phyloP scores from a whole-genome alignment of 2,888 invertebrate genomes.

The Cephus nigrinus region DNA sequence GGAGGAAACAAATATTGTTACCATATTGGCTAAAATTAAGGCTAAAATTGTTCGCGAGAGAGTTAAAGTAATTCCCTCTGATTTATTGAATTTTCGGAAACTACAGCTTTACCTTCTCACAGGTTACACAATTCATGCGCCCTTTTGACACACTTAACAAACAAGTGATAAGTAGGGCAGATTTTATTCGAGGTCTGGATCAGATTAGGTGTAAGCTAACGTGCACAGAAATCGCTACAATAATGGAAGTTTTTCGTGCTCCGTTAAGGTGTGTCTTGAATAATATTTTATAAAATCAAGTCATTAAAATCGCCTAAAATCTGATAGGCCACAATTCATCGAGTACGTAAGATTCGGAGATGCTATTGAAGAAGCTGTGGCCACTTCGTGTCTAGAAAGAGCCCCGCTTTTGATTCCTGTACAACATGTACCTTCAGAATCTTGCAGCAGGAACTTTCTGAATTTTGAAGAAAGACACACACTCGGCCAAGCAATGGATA shows the following conservation, averaged over 20 bases:
- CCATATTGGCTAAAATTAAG: constrained; percentile 80
- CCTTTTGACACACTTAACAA: constrained; percentile 76
- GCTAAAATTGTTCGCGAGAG: constrained; percentile 78
- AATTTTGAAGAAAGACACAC: constrained; percentile 79
- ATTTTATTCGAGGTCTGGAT: constrained; percentile 79
- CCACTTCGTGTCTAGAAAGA: constrained; percentile 74
- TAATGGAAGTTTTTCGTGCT: constrained; percentile 74
- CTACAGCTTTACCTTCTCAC: constrained; percentile 20
- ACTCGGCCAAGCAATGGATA: constrained; percentile 75
- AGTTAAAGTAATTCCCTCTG: constrained; percentile 56
- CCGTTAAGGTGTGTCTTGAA: constrained; percentile 38
- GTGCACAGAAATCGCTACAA: constrained; percentile 75
- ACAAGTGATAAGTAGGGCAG: constrained; percentile 72
- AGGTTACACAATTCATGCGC: constrained; percentile 75
- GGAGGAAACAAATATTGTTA: constrained; percentile 75
- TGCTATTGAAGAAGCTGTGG: constrained; percentile 77
- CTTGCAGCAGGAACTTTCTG: constrained; percentile 74
- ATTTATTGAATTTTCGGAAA: background rate
- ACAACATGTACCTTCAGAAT: constrained; percentile 76
- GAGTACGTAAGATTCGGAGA: constrained; percentile 76
- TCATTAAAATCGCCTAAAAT: background rate
- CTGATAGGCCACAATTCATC: constrained; percentile 41
- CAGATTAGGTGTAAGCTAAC: constrained; percentile 75
- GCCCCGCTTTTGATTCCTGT: constrained; percentile 77
- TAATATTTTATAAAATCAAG: background rate